These are phyloP conservation scores for Nyctalus aviator DNA, from an alignment of 2,797 vertebrate species.

Conservation along the genomic window DNA sequence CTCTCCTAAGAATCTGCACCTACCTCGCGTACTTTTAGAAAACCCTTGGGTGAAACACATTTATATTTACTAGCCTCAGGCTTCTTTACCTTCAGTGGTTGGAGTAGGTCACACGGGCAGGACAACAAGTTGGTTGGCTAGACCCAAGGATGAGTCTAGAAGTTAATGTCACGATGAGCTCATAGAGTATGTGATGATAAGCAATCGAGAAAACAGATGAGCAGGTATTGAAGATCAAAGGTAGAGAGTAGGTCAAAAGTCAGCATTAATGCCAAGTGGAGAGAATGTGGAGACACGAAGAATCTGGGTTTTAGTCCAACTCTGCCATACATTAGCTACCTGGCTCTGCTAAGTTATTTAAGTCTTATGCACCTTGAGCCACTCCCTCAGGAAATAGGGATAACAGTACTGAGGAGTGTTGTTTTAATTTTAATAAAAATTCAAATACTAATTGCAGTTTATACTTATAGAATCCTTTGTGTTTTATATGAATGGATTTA, in stretches of 20 bases:
- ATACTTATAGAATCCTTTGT: not conserved
- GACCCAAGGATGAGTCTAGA: not conserved
- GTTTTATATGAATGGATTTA: not conserved
- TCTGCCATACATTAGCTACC: not conserved
- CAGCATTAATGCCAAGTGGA: not conserved
- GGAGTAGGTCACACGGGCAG: not conserved
- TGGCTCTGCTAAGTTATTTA: not conserved
- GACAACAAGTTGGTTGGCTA: not conserved
- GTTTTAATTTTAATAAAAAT: conserved; percentile 17
- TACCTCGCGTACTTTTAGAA: not conserved
- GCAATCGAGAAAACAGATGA: not conserved
- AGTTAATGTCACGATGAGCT: not conserved
- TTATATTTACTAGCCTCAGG: not conserved
- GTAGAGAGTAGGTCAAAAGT: not conserved
- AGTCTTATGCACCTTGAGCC: not conserved
- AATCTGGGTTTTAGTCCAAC: not conserved
- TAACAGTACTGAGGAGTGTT: not conserved
- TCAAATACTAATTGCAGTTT: not conserved
- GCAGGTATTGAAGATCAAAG: not conserved
- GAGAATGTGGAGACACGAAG: not conserved
- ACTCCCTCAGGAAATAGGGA: not conserved
- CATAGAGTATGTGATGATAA: not conserved
- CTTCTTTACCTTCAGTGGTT: not conserved
- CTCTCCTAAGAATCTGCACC: not conserved
- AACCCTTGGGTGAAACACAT: not conserved